These are phyloP conservation scores for Pandemis cinnamomeana DNA, from an alignment of 2,888 invertebrate species.

Conservation along the genomic window DNA sequence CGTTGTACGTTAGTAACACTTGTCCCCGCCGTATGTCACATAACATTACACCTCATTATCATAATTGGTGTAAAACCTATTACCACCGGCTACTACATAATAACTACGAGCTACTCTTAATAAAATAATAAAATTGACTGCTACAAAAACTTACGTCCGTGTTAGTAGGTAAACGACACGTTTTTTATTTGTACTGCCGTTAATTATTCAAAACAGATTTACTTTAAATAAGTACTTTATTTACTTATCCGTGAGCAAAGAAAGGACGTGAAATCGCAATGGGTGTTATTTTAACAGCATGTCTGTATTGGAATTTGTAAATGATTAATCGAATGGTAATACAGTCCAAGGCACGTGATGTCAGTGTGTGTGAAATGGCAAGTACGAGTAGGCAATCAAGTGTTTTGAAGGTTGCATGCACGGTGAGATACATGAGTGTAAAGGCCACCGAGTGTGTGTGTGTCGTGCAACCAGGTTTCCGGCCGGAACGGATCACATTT, in stretches of 20 bases:
- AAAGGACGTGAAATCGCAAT: constrained; percentile 1
- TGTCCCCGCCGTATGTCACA: neutral
- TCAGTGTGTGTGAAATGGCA: constrained; percentile 28
- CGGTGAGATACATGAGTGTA: neutral
- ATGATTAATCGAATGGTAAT: constrained; percentile 10
- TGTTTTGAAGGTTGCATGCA: constrained; percentile 26
- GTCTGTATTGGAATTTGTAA: neutral
- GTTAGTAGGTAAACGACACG: neutral
- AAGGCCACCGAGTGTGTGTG: constrained; percentile 14
- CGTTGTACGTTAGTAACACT: constrained; percentile 20
- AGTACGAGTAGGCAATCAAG: constrained; percentile 11
- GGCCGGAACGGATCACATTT: constrained; percentile 39
- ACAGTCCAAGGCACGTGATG: constrained; percentile 23
- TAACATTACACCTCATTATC: constrained; percentile 24
- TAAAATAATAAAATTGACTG: constrained; percentile 14
- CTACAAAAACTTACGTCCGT: neutral
- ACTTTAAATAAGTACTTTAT: neutral
- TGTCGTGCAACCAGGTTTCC: constrained; percentile 20
- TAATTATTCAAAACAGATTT: constrained; percentile 8
- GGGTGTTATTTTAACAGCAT: neutral
- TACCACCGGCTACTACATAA: constrained; percentile 11
- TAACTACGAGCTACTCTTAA: neutral
- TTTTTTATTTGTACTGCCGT: neutral
- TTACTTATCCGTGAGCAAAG: neutral
- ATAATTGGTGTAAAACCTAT: constrained; percentile 27